phyloP scores from a whole-genome alignment of 2,797 vertebrate species.

The Pipistrellus kuhlii region DNA sequence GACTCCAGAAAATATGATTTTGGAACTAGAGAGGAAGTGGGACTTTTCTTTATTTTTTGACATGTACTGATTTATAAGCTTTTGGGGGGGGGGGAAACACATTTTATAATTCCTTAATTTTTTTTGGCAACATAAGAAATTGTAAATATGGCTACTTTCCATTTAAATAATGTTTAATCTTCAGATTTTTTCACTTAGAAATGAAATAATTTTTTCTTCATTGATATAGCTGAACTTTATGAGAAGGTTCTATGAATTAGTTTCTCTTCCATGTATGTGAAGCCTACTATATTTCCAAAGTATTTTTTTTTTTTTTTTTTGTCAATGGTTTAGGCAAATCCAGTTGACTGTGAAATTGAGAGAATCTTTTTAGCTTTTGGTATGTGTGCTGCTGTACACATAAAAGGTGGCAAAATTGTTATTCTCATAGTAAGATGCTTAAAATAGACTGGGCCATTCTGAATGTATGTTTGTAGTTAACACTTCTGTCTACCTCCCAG shows the following conservation, averaged over 20 bases:
- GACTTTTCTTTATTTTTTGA: slow-evolving; percentile 41
- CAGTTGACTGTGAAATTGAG: slow-evolving; percentile 56
- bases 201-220: slow-evolving; percentile 17
- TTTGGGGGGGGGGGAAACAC: slow-evolving; percentile 23
- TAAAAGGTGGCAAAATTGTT: slow-evolving; percentile 61
- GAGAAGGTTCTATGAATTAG: not conserved
- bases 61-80: not conserved
- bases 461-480: slow-evolving; percentile 27
- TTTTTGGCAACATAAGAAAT: slow-evolving; percentile 5
- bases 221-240: slow-evolving; percentile 39
- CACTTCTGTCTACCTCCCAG: not conserved
- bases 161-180: slow-evolving; percentile 41
- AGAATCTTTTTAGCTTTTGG: slow-evolving; percentile 56
- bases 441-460: slow-evolving; percentile 7
- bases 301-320: slow-evolving; percentile 41
- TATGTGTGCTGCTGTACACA: not conserved
- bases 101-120: slow-evolving; percentile 42
- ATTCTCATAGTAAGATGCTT: slow-evolving; percentile 38
- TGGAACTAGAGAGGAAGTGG: not conserved
- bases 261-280: slow-evolving; percentile 33
- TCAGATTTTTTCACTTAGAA: slow-evolving; percentile 44
- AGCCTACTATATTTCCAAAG: not conserved
- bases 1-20: not conserved
- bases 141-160: not conserved
- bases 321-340: slow-evolving; percentile 44